Conservation (phyloP, 2,797 vertebrate species). For the Chlorospingus semifuscus region DNA sequence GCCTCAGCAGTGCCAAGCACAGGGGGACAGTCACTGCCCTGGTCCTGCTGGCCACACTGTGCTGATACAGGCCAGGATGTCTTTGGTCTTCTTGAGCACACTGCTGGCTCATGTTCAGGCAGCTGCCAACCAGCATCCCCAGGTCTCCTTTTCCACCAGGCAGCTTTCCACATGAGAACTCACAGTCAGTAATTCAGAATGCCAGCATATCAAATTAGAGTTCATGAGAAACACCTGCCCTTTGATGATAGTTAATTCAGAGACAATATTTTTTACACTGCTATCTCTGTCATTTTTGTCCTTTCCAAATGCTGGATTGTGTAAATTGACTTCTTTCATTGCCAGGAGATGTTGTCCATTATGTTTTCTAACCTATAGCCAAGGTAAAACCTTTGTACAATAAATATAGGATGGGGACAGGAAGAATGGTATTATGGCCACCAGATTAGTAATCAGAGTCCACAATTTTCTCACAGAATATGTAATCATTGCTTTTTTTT, state of each 20-base stretch:
- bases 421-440: background rate
- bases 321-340: conserved; percentile 91
- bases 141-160: background rate
- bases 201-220: background rate
- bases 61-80: background rate
- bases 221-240: conserved; percentile 78
- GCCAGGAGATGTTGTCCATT: conserved; percentile 87
- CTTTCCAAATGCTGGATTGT: conserved; percentile 89
- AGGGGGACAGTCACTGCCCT: background rate
- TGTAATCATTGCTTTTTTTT: background rate
- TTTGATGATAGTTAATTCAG: conserved; percentile 89
- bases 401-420: background rate
- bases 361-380: conserved; percentile 83
- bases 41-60: background rate
- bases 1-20: background rate
- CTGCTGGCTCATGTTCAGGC: background rate
- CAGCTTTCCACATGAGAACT: background rate
- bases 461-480: background rate
- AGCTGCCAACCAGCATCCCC: background rate
- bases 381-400: background rate
- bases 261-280: conserved; percentile 87
- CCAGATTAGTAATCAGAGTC: background rate
- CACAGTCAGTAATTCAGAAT: background rate
- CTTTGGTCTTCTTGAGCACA: background rate
- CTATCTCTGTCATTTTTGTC: conserved; percentile 89